Evolutionary conservation across 2,888 invertebrate species (phyloP).

Genomic region (Myopa tessellatipennis): DNA sequence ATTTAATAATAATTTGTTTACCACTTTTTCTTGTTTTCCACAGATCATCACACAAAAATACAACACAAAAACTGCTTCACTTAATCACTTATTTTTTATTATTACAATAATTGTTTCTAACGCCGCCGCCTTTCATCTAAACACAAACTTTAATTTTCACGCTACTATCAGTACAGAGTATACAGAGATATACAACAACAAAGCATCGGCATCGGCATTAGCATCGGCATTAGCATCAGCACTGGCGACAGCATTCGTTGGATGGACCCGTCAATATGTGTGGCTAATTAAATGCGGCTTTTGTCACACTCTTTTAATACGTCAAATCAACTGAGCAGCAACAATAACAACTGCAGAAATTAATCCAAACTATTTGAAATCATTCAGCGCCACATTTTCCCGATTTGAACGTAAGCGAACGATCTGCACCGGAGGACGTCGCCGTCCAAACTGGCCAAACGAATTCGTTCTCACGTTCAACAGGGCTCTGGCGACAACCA

Average conservation of each 20-base stretch:
- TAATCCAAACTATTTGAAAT: not conserved
- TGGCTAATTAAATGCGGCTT: conserved; percentile 27
- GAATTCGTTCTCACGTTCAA: conserved; percentile 42
- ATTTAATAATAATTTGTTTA: not conserved
- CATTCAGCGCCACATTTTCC: not conserved
- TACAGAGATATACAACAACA: not conserved
- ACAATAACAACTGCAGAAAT: not conserved
- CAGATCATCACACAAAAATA: not conserved
- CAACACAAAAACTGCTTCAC: not conserved
- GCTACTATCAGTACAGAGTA: not conserved
- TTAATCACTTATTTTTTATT: conserved; percentile 1
- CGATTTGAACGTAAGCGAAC: conserved; percentile 29
- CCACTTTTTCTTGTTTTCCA: not conserved
- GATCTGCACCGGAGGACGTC: conserved; percentile 53
- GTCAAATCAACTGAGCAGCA: conserved; percentile 13
- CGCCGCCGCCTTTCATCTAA: not conserved
- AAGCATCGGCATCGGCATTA: not conserved
- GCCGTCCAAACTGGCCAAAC: conserved; percentile 50
- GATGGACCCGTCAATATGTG: conserved; percentile 29
- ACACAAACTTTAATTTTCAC: not conserved
- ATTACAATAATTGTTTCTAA: not conserved
- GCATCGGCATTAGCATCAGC: not conserved
- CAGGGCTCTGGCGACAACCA: conserved; percentile 38
- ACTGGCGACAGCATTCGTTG: not conserved
- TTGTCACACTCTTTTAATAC: conserved; percentile 15